Evolutionary conservation across 2,888 invertebrate genomes (phyloP).

Genomic region (Cacoxenus indagator): DNA sequence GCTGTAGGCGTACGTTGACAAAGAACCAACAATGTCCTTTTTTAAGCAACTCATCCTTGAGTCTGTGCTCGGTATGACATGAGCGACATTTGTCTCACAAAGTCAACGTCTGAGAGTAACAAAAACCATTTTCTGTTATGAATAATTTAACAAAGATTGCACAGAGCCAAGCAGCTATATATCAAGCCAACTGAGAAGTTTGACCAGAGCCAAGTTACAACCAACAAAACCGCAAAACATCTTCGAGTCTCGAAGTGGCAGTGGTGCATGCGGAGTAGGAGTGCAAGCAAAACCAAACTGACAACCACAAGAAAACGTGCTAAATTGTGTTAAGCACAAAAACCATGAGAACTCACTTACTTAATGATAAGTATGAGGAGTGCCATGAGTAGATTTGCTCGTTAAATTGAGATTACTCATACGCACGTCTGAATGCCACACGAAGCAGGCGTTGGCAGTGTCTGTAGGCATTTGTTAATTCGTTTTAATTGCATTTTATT

Average conservation of each 20-base stretch:
- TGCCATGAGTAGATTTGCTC: conserved; percentile 37
- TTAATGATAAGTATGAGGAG: conserved; percentile 12
- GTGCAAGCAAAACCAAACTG: conserved; percentile 38
- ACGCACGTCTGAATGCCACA: conserved; percentile 54
- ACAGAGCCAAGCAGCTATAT: neutral
- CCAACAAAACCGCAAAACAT: neutral
- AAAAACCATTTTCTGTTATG: conserved; percentile 38
- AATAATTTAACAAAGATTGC: conserved; percentile 49
- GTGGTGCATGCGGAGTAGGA: neutral
- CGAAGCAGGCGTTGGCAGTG: neutral
- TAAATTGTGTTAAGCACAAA: conserved; percentile 20
- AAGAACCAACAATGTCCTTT: conserved; percentile 16
- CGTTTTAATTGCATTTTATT: conserved; percentile 35
- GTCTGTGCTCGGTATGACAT: conserved; percentile 7
- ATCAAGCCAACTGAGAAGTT: conserved; percentile 42
- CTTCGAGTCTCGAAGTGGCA: neutral
- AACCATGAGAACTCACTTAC: conserved; percentile 8
- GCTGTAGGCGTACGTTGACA: conserved; percentile 23
- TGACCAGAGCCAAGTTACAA: conserved; percentile 41
- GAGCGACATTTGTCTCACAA: conserved; percentile 29
- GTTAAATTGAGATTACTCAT: conserved; percentile 63
- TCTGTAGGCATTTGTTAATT: conserved; percentile 47
- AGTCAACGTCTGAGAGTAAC: neutral
- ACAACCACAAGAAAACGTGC: conserved; percentile 42
- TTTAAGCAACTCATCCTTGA: neutral